Evolutionary conservation across 2,888 invertebrate genomes (phyloP).

Genomic region (Pegoplata infirma): DNA sequence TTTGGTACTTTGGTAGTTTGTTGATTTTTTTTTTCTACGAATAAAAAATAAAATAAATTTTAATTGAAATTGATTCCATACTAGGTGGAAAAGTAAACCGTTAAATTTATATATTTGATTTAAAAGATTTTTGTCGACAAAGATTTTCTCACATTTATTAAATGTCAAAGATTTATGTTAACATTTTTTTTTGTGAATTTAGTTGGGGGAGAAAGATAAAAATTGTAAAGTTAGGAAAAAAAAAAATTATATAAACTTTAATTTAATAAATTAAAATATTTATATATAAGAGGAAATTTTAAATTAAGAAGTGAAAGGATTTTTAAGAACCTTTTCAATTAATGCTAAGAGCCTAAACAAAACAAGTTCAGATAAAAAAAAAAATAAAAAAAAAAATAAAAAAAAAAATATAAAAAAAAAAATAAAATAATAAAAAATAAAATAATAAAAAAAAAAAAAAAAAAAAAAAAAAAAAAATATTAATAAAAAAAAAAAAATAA

Average conservation of each 20-base stretch:
- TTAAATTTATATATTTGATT: slow-evolving; percentile 55
- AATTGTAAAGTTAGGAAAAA: slow-evolving; percentile 13
- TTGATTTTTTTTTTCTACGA: not conserved
- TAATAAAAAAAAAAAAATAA: slow-evolving; percentile 7
- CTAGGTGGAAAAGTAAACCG: slow-evolving; percentile 51
- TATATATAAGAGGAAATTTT: not conserved
- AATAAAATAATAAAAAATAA: slow-evolving; percentile 19
- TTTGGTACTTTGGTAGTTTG: slow-evolving; percentile 47
- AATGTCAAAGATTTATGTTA: slow-evolving; percentile 58
- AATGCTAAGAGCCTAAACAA: no score
- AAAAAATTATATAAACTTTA: slow-evolving; percentile 7
- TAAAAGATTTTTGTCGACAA: slow-evolving; percentile 46
- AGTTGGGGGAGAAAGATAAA: not conserved
- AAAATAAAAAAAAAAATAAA: slow-evolving; percentile 8
- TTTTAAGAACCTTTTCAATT: no score
- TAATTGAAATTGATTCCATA: slow-evolving; percentile 60
- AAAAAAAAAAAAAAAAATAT: slow-evolving; percentile 49
- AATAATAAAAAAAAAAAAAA: slow-evolving; percentile 31
- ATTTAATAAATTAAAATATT: not conserved
- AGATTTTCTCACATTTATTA: slow-evolving; percentile 62
- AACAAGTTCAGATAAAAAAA: not conserved
- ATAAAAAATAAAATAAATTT: slow-evolving; percentile 53
- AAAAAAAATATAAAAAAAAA: slow-evolving; percentile 22
- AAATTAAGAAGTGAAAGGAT: no score
- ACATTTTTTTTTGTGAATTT: not conserved